Percentiles rank a stretch among this genome's conserved stretches.
Evolutionary conservation across 2,113 vertebrate species (phyloP).

Genomic region (Hippocampus mohnikei): DNA sequence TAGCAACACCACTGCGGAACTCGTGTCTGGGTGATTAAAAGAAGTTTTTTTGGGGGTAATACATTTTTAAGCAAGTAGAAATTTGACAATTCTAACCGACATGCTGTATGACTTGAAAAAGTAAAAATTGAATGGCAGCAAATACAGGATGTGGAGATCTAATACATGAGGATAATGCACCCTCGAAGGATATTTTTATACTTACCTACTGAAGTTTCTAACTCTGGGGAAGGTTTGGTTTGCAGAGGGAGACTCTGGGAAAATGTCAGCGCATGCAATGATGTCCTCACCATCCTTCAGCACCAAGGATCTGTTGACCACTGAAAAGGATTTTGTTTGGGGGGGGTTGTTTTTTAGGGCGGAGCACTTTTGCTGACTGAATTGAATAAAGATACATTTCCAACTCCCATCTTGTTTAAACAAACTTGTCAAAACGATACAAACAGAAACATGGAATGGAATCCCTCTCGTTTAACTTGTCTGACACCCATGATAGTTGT

Average conservation of each 20-base stretch:
- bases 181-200: neutral
- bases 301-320: slow-evolving; percentile 64
- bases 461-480: neutral
- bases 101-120: neutral
- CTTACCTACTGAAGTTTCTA: slow-evolving; percentile 65
- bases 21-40: slow-evolving; percentile 52
- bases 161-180: neutral
- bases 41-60: no score
- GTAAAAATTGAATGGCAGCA: neutral
- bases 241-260: slow-evolving; percentile 62
- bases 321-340: slow-evolving; percentile 39
- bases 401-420: no score
- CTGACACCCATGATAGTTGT: neutral
- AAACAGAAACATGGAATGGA: neutral
- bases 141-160: neutral
- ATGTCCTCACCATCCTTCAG: slow-evolving; percentile 37
- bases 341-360: neutral
- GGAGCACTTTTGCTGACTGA: neutral
- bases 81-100: no score
- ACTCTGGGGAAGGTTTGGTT: slow-evolving; percentile 60
- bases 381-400: neutral
- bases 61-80: no score
- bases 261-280: slow-evolving; percentile 63
- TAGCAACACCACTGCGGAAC: slow-evolving; percentile 68
- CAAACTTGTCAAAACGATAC: no score